A percentile compares a stretch with the other conserved stretches of the same genome.
Conservation (phyloP, 2,797 vertebrate species). For the Euthynnus affinis region DNA sequence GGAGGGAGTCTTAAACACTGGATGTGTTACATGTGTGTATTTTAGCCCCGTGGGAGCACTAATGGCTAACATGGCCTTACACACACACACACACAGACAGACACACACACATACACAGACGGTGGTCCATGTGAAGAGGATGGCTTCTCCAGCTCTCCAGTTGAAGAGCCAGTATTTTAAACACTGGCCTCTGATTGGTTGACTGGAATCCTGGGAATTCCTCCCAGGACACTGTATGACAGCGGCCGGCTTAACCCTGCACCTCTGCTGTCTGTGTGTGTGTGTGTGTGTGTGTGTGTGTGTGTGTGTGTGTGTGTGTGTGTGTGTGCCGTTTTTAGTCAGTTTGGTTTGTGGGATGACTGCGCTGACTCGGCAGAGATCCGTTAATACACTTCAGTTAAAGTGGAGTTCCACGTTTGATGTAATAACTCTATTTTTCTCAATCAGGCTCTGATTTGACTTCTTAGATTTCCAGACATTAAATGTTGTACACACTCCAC, state of each 20-base stretch:
- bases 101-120: conserved; percentile 34
- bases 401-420: not conserved
- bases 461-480: too few species aligned
- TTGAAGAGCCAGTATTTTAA: conserved; percentile 61
- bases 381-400: not conserved
- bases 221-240: conserved; percentile 30
- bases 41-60: conserved; percentile 39
- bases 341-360: not conserved
- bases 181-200: conserved; percentile 65
- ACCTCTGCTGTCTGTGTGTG: conserved; percentile 39
- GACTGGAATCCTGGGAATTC: conserved; percentile 61
- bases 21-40: conserved; percentile 39
- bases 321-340: not conserved
- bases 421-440: too few species aligned
- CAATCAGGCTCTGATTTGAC: too few species aligned
- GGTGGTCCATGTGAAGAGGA: conserved; percentile 67
- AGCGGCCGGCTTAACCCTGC: conserved; percentile 3
- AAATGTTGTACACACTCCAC: too few species aligned
- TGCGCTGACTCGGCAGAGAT: not conserved
- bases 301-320: conserved; percentile 16
- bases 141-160: conserved; percentile 54
- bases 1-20: conserved; percentile 11
- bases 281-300: conserved; percentile 57
- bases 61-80: conserved; percentile 52
- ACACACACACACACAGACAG: conserved; percentile 11